These are phyloP conservation scores for Epinephelus malabaricus DNA, from an alignment of 2,797 vertebrate genomes.

Conservation along the genomic window DNA sequence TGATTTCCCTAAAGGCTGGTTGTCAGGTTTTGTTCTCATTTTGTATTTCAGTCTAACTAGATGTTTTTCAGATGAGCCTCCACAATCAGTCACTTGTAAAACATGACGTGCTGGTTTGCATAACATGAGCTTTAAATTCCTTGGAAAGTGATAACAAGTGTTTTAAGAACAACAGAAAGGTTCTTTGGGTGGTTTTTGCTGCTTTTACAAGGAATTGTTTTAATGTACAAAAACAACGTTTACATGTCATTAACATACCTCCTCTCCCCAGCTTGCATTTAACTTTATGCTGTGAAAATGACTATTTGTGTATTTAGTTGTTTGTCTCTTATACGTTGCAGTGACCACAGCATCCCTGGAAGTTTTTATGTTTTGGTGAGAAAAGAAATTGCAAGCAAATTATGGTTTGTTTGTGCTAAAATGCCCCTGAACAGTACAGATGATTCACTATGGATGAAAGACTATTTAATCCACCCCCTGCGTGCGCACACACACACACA, in stretches of 20 bases:
- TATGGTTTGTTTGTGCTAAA: slow-evolving; percentile 21
- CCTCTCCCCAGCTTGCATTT: not conserved
- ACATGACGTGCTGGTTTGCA: not conserved
- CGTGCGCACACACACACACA: not conserved
- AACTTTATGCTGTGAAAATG: slow-evolving; percentile 16
- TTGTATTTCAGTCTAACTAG: not conserved
- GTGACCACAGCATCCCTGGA: not conserved
- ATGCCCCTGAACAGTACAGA: not conserved
- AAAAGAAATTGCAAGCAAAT: not conserved
- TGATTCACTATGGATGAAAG: slow-evolving; percentile 36
- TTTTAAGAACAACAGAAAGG: not conserved
- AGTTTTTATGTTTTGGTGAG: not conserved
- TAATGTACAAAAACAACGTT: slow-evolving; percentile 34
- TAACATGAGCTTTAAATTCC: not conserved
- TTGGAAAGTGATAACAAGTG: not conserved
- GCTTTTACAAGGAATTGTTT: slow-evolving; percentile 23
- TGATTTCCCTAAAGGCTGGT: not conserved
- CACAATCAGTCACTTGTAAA: not conserved
- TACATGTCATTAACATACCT: slow-evolving; percentile 24
- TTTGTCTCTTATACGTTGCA: not conserved
- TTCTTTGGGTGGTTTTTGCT: not conserved
- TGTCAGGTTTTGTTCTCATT: not conserved
- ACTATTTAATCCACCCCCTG: slow-evolving; percentile 5
- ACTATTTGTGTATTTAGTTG: slow-evolving; percentile 8
- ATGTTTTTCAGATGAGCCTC: not conserved